A percentile compares a stretch with the other conserved stretches of the same genome.
Conservation (phyloP, 2,888 invertebrate genomes). For the Erpobdella octoculata region DNA sequence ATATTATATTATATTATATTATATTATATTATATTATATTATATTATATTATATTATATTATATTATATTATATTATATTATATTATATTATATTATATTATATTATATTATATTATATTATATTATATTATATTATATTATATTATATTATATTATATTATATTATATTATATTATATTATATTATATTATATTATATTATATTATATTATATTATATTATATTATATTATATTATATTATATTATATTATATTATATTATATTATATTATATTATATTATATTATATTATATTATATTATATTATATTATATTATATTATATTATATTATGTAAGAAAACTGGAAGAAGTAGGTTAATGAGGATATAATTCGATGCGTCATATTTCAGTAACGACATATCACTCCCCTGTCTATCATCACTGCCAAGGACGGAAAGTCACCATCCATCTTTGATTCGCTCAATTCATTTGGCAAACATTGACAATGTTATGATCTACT, state of each 20-base stretch:
- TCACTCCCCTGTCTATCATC: too few species aligned
- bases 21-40: too few species aligned
- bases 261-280: not conserved
- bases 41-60: too few species aligned
- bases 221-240: not conserved
- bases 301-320: not conserved
- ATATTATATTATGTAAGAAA: not conserved
- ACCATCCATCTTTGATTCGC: too few species aligned
- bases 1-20: too few species aligned
- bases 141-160: not conserved
- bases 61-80: not conserved
- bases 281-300: not conserved
- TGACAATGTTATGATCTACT: too few species aligned
- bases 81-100: not conserved
- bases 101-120: not conserved
- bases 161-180: not conserved
- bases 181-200: not conserved
- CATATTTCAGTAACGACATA: too few species aligned
- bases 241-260: not conserved
- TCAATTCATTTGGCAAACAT: too few species aligned
- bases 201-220: not conserved
- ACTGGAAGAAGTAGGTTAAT: too few species aligned
- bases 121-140: not conserved
- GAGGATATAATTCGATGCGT: too few species aligned
- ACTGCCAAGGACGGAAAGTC: too few species aligned